Evolutionary conservation across 2,797 vertebrate genomes (phyloP), one percentile per base, ranked within the genome.

Genomic region (Peromyscus attwateri): DNA sequence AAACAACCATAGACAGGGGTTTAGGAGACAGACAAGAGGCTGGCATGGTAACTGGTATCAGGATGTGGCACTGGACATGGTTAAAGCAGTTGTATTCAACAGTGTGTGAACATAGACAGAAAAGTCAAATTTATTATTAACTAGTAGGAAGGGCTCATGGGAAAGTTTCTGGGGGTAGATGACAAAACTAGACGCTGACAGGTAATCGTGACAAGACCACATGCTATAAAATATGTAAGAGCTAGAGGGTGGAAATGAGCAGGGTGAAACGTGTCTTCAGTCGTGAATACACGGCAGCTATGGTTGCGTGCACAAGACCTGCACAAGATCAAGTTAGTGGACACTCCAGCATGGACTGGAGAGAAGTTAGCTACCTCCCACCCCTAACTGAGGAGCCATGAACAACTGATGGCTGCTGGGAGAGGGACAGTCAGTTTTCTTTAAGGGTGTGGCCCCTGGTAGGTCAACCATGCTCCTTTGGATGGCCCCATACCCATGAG

Each of bases 61-160:
- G 52, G 13, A 10, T 2, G 6, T 0, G 9, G 85, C 8, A 14
- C 6, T 1, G 6, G 3, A 60, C 3, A 21, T 3, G n/a, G 29
- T 34, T 29, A 70, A 87, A 52, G 14, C 0, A 49, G 29, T 16
- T 46, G 19, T 3, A 49, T 3, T 46, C 52, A 49, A 6, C 7
- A 25, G 49, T 77, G n/a, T 6, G 31, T 25, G 60, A 37, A 84
- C 27, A 34, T 1, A 40, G 66, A 34, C 1, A 40, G 66, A 40
- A n/a, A 82, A 89, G n/a, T 71, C 43, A 71, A 16, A 37, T 34
- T n/a, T 34, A 10, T 52, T 57, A 81, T 83, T 52, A 90, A n/a
- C 31, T n/a, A 25, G 52, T 23, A 92, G 43, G 31, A 3, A 71
- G n/a, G 76, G 4, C 9, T 73, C 19, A 9, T 8, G n/a, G 49